Evolutionary conservation across 2,113 vertebrate genomes (phyloP).

Genomic region (Barbus barbus): DNA sequence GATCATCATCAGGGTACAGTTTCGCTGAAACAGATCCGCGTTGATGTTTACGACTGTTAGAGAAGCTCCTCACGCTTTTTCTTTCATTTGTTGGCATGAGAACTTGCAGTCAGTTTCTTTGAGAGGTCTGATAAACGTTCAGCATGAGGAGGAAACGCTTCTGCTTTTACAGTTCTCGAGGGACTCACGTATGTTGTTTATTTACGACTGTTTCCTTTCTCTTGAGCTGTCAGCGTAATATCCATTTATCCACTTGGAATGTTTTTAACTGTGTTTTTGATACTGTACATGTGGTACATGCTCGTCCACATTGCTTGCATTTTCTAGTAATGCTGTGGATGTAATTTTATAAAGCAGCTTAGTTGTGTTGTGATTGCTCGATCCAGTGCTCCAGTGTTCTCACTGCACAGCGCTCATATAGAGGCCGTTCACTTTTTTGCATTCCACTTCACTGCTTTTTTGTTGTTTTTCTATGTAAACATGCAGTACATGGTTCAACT

Average conservation of each 20-base stretch:
- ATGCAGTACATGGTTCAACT: background rate
- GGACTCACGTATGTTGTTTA: background rate
- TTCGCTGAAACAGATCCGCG: background rate
- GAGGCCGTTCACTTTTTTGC: too few relatives aligned
- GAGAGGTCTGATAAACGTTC: background rate
- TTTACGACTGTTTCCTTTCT: background rate
- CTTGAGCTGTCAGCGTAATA: too few relatives aligned
- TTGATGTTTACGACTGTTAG: background rate
- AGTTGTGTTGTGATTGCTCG: too few relatives aligned
- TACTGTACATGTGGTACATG: background rate
- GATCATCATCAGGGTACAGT: background rate
- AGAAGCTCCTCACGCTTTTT: background rate
- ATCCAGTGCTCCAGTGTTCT: too few relatives aligned
- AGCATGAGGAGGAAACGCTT: background rate
- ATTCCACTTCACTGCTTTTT: background rate
- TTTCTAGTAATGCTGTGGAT: background rate
- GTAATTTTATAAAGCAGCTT: background rate
- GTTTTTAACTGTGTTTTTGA: too few relatives aligned
- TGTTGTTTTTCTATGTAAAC: background rate
- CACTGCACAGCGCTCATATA: too few relatives aligned
- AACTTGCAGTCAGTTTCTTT: background rate
- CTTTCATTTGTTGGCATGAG: background rate
- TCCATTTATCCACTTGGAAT: too few relatives aligned
- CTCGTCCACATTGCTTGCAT: background rate
- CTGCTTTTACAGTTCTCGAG: background rate